phyloP scores from a whole-genome alignment of 1,140 invertebrate genomes.

The Lucilia sericata region DNA sequence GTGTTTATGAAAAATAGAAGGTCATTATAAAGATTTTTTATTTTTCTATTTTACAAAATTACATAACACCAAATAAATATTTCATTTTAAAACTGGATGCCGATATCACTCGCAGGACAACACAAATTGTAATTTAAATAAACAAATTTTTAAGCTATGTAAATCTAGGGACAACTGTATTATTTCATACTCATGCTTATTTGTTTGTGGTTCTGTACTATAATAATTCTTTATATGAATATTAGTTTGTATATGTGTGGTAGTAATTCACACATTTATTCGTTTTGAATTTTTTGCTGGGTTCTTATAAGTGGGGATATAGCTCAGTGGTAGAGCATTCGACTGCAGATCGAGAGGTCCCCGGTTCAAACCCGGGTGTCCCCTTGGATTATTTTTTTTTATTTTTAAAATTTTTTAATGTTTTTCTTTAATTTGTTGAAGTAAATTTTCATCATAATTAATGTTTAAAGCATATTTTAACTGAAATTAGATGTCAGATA shows the following conservation, averaged over 20 bases:
- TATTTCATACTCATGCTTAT: not conserved
- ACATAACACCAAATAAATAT: too few species aligned
- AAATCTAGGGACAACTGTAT: too few species aligned
- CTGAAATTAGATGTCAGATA: too few species aligned
- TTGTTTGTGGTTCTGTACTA: not conserved
- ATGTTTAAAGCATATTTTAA: too few species aligned
- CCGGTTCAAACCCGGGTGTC: conserved; percentile 93
- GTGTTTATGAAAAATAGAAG: too few species aligned
- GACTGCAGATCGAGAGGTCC: conserved; percentile 93
- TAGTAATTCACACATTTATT: not conserved
- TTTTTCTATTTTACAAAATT: too few species aligned
- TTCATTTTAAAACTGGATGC: too few species aligned
- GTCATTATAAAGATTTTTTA: too few species aligned
- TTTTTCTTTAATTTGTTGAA: not conserved
- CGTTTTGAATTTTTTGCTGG: not conserved
- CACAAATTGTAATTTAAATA: too few species aligned
- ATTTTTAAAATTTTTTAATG: conserved; percentile 20
- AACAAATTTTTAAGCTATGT: too few species aligned
- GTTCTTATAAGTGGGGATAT: conserved; percentile 73
- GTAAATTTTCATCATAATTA: too few species aligned
- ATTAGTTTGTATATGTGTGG: not conserved
- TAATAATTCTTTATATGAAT: not conserved
- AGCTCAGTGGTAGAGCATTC: conserved; percentile 93
- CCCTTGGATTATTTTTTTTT: conserved; percentile 68
- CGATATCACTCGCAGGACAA: too few species aligned